These are phyloP conservation scores for Desmodus rotundus DNA, from an alignment of 2,113 vertebrate genomes.

Conservation along the genomic window DNA sequence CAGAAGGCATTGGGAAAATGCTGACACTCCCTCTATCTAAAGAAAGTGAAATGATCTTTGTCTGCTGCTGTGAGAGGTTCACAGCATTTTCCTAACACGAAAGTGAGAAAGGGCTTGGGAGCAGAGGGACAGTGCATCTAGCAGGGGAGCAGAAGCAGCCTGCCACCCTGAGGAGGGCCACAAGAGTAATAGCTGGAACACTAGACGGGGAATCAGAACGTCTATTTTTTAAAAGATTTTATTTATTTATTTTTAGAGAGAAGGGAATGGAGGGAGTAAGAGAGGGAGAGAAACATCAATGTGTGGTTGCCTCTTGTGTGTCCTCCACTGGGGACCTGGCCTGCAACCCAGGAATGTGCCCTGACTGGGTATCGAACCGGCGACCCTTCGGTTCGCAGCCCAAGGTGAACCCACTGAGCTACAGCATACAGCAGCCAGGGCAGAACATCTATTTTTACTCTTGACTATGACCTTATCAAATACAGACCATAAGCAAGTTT, in stretches of 20 bases:
- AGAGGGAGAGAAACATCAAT: too few species aligned
- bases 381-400: too few species aligned
- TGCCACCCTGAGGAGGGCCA: background rate
- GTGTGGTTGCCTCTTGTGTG: too few species aligned
- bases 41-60: background rate
- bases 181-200: background rate
- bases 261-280: too few species aligned
- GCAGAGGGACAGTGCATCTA: background rate
- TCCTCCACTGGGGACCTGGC: too few species aligned
- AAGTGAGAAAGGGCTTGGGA: background rate
- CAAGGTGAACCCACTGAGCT: too few species aligned
- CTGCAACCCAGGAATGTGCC: too few species aligned
- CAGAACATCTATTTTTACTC: background rate
- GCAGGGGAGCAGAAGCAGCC: background rate
- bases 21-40: background rate
- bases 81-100: background rate
- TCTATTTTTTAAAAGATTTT: background rate
- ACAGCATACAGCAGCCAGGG: too few species aligned
- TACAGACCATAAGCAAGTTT: background rate
- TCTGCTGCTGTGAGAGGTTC: background rate
- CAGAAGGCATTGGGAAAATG: background rate
- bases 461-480: background rate
- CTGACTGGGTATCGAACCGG: too few species aligned
- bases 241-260: too few species aligned
- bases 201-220: background rate